phyloP scores from a whole-genome alignment of 2,888 invertebrate species.

The Falcaria lacertinaria region DNA sequence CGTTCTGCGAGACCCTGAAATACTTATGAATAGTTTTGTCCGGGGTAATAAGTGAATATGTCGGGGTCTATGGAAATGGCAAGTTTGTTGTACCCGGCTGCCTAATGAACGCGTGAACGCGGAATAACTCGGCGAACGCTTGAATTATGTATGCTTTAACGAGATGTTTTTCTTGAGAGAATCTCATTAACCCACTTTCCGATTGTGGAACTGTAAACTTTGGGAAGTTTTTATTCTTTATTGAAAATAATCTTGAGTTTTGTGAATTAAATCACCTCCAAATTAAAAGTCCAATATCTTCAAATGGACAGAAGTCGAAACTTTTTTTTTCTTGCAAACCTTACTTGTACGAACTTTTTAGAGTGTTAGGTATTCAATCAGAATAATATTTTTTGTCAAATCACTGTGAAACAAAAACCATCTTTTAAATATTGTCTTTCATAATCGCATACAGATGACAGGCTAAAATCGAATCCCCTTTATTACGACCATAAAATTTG shows the following conservation, averaged over 20 bases:
- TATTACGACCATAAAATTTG: constrained; percentile 75
- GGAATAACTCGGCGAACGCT: constrained; percentile 74
- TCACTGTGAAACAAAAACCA: constrained; percentile 23
- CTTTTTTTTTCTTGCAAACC: too few relatives aligned
- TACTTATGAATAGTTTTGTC: constrained; percentile 72
- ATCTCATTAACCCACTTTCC: constrained; percentile 78
- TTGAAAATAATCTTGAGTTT: constrained; percentile 60
- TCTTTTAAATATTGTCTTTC: constrained; percentile 45
- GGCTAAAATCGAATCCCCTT: constrained; percentile 75
- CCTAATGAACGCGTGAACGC: constrained; percentile 78
- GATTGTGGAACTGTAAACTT: constrained; percentile 76
- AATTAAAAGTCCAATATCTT: constrained; percentile 18
- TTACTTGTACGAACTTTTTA: too few relatives aligned
- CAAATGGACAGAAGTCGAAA: too few relatives aligned
- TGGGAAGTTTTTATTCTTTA: constrained; percentile 65
- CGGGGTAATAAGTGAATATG: constrained; percentile 68
- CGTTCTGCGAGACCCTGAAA: constrained; percentile 54
- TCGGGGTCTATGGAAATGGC: constrained; percentile 58
- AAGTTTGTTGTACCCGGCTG: constrained; percentile 62
- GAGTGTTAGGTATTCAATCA: too few relatives aligned
- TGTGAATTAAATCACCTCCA: constrained; percentile 58
- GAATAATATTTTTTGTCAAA: too few relatives aligned
- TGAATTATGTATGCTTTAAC: constrained; percentile 79
- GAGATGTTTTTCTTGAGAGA: constrained; percentile 79
- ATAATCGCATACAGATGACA: constrained; percentile 70